A percentile compares a stretch with the other conserved stretches of the same genome.
Evolutionary conservation across 2,113 vertebrate genomes (phyloP).

Genomic region (Amblyopsis rosae): DNA sequence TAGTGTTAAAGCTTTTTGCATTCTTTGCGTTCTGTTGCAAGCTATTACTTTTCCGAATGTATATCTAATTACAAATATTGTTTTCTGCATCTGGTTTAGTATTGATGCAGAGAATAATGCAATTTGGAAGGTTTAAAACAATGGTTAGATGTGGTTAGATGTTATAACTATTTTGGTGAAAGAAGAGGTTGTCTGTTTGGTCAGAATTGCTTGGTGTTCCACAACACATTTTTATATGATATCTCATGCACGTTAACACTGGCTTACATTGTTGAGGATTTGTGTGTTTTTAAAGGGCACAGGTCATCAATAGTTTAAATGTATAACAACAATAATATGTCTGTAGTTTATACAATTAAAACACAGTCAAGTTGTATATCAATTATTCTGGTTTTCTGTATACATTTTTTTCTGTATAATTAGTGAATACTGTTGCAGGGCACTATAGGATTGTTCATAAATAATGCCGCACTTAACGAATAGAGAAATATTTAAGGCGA

Average conservation of each 20-base stretch:
- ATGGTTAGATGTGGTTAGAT: neutral
- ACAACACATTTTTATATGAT: neutral
- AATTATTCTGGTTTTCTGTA: no score
- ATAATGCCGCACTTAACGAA: constrained; percentile 6
- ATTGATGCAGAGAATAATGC: neutral
- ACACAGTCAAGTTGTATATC: neutral
- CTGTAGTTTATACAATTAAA: neutral
- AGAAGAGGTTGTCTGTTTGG: neutral
- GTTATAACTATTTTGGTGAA: neutral
- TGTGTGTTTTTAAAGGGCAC: constrained; percentile 26
- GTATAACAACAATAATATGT: neutral
- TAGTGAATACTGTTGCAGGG: no score
- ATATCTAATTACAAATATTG: no score
- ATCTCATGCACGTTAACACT: neutral
- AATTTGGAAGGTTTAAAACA: neutral
- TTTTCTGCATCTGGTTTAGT: neutral
- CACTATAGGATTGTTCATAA: neutral
- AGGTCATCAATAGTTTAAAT: neutral
- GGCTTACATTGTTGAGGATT: neutral
- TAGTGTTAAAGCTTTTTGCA: no score
- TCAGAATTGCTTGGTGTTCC: neutral
- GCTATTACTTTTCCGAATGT: no score
- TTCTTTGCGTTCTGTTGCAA: no score
- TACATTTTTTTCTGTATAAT: no score
- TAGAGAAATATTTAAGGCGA: constrained; percentile 15